Base-by-base conservation (phyloP, 1,140 invertebrate genomes). In the Hirudo medicinalis region DNA sequence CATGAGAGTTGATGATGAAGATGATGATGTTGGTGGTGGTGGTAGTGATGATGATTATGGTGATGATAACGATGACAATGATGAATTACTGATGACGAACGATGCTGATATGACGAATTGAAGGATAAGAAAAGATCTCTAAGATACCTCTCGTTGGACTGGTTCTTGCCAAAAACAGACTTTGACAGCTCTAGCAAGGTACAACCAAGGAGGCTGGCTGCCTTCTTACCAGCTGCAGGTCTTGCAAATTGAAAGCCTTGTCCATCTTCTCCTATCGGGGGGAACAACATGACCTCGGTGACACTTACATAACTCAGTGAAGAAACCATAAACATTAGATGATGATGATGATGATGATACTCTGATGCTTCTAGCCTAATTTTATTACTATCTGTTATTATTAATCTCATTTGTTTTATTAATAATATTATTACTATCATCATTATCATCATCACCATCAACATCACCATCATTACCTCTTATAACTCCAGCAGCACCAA, bases 171-270 rank as follows among this genome's bases (percentile, higher is more conserved):
- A 80, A 92, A 92, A 25, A 91, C 86, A 63, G 86, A 84, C 63
- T 89, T 82, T 3, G 87, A 85, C 15, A 96, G 81, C 78, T 94
- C 91, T 75, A 95, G 92, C 0, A 89, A 85, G 0, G 87, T 87
- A 0, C 88, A 88, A 2, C 91, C 92, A 29, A 97, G 83, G 8
- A 95, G 80, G 54, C 85, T 84, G 0, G 91, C 90, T 11, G 93
- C 92, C 74, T 87, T 86, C 77, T 91, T 87, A 0, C 91, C 92
- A 70, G 88, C 88, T 54, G 88, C 88, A 0, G 90, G 89, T 76
- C 89, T 87, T 2, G 87, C 86, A 82, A 95, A 96, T 78, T 93
- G 91, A 80, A 88, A 40, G n/a, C 67, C 29, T 3, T 15, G 22
- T 3, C 67, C 67, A 20, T 40, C 67, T 36, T 29, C 29, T 15